Percentiles rank a stretch among this genome's conserved stretches.
Evolutionary conservation across 1,140 invertebrate genomes (phyloP).

Genomic region (Tetraneura akinire): DNA sequence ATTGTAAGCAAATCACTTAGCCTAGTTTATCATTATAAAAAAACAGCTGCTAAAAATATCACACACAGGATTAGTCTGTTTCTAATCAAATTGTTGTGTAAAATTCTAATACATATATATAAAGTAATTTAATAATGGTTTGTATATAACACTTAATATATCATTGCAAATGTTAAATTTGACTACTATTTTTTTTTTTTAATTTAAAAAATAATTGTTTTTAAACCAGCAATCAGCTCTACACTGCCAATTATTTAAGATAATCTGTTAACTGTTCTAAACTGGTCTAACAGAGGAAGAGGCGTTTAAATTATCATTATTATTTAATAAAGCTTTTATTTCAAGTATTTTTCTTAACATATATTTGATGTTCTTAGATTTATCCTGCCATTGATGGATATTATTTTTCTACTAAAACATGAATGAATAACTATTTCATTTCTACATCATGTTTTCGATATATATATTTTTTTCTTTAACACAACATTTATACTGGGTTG

Average conservation of each 20-base stretch:
- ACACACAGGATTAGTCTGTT: not conserved
- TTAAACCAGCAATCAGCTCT: not conserved
- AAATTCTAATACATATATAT: not conserved
- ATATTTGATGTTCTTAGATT: not conserved
- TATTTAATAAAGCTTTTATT: not conserved
- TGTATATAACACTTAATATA: not conserved
- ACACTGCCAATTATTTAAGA: too few relatives aligned
- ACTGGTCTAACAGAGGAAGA: too few relatives aligned
- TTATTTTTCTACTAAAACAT: too few relatives aligned
- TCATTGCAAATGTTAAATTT: too few relatives aligned
- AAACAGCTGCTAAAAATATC: not conserved
- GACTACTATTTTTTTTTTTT: constrained; percentile 16
- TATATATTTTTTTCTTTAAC: too few relatives aligned
- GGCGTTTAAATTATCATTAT: not conserved
- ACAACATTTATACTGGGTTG: too few relatives aligned
- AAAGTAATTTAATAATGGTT: not conserved
- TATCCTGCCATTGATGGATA: not conserved
- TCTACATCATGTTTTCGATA: too few relatives aligned
- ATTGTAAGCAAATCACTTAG: constrained; percentile 12
- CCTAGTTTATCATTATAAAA: not conserved
- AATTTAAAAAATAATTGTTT: constrained; percentile 5
- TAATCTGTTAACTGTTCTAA: too few relatives aligned
- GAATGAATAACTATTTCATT: too few relatives aligned
- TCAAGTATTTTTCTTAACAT: not conserved
- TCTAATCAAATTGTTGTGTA: not conserved